phyloP scores from a whole-genome alignment of 92 coral and sea anemone genomes.

The Paragorgia papillata region DNA sequence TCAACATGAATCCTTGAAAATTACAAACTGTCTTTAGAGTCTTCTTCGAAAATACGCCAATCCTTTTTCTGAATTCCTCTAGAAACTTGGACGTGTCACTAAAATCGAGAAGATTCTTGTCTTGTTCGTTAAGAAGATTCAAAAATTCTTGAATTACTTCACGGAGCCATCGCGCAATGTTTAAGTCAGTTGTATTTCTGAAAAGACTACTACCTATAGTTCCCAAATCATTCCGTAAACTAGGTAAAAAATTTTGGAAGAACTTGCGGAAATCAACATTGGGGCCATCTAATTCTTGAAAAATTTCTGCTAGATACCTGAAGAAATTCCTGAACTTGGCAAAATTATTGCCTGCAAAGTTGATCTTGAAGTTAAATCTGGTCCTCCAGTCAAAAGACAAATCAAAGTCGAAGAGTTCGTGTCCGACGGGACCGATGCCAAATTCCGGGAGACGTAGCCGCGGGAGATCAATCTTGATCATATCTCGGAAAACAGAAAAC shows the following conservation, averaged over 20 bases:
- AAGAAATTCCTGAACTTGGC: slow-evolving; percentile 54
- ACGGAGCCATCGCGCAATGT: slow-evolving; percentile 42
- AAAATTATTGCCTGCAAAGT: slow-evolving; percentile 65
- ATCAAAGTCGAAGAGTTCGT: slow-evolving; percentile 69
- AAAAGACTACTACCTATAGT: slow-evolving; percentile 25
- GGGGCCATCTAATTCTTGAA: slow-evolving; percentile 64
- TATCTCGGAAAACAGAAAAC: slow-evolving; percentile 66
- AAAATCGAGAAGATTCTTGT: slow-evolving; percentile 72
- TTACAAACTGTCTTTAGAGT: slow-evolving; percentile 71
- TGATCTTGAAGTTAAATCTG: slow-evolving; percentile 64
- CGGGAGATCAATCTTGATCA: slow-evolving; percentile 65
- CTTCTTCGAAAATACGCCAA: slow-evolving; percentile 60
- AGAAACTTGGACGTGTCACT: slow-evolving; percentile 86
- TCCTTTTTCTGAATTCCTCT: slow-evolving; percentile 67
- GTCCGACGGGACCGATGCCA: slow-evolving; percentile 46
- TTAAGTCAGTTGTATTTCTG: slow-evolving; percentile 17
- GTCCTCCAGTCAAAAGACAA: slow-evolving; percentile 79
- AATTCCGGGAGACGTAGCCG: slow-evolving; percentile 61
- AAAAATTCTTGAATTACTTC: slow-evolving; percentile 65
- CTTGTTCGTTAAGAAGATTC: slow-evolving; percentile 57
- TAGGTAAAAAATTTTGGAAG: slow-evolving; percentile 71
- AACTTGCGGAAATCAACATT: slow-evolving; percentile 67
- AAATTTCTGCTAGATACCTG: slow-evolving; percentile 59
- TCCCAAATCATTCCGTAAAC: slow-evolving; percentile 51
- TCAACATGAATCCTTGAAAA: slow-evolving; percentile 69